Evolutionary conservation across 2,797 vertebrate genomes (phyloP).

Genomic region (Rhyacichthys aspro): DNA sequence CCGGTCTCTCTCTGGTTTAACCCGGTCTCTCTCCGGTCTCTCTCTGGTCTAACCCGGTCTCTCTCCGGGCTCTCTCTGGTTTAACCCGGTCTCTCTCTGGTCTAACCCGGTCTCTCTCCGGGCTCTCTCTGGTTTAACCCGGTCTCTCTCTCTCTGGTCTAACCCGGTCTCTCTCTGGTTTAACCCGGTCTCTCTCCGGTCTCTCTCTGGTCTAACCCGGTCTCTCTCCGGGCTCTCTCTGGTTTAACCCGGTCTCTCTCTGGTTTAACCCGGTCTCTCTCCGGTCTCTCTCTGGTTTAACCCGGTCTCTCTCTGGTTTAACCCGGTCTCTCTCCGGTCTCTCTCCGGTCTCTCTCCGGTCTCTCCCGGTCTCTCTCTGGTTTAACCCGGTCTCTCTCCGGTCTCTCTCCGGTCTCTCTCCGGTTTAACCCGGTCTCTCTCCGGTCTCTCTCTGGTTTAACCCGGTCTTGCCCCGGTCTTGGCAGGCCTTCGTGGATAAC

Average conservation of each 20-base stretch:
- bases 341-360: not conserved
- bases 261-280: not conserved
- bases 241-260: not conserved
- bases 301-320: not conserved
- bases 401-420: not conserved
- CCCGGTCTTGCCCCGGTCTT: not conserved
- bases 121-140: too few species aligned
- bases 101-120: too few species aligned
- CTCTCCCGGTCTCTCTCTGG: not conserved
- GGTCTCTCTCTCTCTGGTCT: too few species aligned
- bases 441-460: not conserved
- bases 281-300: not conserved
- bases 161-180: too few species aligned
- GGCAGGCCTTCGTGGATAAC: constrained; percentile 95
- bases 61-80: too few species aligned
- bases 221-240: not conserved
- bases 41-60: too few species aligned
- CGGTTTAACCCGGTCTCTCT: not conserved
- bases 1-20: too few species aligned
- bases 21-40: too few species aligned
- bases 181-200: not conserved
- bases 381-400: not conserved
- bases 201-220: not conserved
- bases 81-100: too few species aligned
- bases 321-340: not conserved